These are phyloP conservation scores for Equus przewalskii DNA, from an alignment of 2,113 vertebrate species.

Conservation along the genomic window DNA sequence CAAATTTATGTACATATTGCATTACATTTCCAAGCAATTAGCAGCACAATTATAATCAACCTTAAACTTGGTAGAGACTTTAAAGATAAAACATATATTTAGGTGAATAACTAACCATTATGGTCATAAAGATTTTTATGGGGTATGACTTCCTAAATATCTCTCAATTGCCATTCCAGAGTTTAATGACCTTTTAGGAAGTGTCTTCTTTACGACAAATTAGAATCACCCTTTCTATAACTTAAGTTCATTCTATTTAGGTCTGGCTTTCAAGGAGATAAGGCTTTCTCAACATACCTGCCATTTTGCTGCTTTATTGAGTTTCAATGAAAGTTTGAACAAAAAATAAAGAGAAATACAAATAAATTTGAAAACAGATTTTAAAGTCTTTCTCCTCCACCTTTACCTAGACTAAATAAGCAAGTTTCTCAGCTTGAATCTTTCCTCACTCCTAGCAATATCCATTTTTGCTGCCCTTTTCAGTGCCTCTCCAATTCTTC, in stretches of 20 bases:
- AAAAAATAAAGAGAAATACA: constrained; percentile 12
- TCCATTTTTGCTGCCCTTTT: neutral
- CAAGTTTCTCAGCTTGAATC: neutral
- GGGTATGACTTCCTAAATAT: neutral
- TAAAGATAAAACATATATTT: neutral
- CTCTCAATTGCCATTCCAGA: neutral
- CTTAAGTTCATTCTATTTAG: neutral
- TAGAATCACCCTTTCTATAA: constrained; percentile 7
- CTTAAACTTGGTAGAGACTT: neutral
- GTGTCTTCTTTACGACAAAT: neutral
- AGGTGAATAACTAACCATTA: constrained; percentile 5
- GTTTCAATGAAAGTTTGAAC: neutral
- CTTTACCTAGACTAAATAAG: neutral
- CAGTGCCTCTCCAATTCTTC: neutral
- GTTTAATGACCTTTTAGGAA: neutral
- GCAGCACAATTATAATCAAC: neutral
- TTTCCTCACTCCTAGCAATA: neutral
- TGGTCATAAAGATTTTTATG: neutral
- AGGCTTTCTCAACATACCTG: neutral
- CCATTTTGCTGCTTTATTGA: neutral
- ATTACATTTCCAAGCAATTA: constrained; percentile 33
- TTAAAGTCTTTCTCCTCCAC: neutral
- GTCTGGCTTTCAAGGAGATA: neutral
- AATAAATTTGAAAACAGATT: neutral
- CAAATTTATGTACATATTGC: neutral